Percentiles rank a stretch among this genome's conserved stretches.
phyloP scores from a whole-genome alignment of 2,113 vertebrate species.

The Nestor notabilis region DNA sequence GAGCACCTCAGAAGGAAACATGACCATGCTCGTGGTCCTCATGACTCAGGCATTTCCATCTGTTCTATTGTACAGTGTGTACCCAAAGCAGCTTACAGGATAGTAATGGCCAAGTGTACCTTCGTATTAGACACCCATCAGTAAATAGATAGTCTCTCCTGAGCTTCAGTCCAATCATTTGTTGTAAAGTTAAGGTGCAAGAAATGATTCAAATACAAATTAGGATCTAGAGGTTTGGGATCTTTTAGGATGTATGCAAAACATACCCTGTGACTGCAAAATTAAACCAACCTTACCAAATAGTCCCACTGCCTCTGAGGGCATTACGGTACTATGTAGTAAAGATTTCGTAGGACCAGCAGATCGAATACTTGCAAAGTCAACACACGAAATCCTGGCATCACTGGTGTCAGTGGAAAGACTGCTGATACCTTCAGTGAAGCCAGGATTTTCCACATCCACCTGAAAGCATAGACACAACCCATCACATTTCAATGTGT shows the following conservation, averaged over 20 bases:
- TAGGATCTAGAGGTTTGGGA: background rate
- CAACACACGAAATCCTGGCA: background rate
- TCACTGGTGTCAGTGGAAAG: background rate
- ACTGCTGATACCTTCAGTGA: background rate
- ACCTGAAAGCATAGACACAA: background rate
- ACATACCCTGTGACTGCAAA: background rate
- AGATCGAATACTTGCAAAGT: background rate
- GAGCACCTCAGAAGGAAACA: accelerated
- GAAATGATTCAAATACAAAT: background rate
- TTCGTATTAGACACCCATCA: background rate
- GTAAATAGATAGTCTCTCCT: background rate
- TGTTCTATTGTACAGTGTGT: accelerated
- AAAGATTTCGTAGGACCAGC: background rate
- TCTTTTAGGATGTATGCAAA: background rate
- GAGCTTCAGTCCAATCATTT: background rate
- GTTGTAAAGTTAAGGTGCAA: background rate
- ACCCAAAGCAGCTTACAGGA: background rate
- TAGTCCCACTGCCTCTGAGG: background rate
- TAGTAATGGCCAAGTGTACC: background rate
- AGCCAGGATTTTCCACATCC: background rate
- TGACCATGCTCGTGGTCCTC: accelerated
- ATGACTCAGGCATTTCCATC: background rate
- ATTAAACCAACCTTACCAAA: background rate
- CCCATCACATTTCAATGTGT: background rate
- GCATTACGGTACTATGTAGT: background rate